Conservation (phyloP, 2,888 invertebrate species). For the Pseudococcus longispinus region DNA sequence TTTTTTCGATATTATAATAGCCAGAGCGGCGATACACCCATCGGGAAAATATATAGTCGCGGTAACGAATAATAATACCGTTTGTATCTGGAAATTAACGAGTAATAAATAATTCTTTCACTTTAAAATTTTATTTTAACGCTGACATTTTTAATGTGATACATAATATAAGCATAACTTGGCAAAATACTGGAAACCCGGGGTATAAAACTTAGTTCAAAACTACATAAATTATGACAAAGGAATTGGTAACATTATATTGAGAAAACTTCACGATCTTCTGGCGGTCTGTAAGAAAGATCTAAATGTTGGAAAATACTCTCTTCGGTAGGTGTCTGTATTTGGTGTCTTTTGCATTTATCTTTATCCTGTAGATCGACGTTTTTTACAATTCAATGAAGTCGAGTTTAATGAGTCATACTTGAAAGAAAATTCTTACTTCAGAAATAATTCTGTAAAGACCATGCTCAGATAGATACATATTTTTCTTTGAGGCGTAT, state of each 20-base stretch:
- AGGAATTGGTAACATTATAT: not conserved
- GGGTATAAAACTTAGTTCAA: not conserved
- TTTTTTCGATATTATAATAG: slow-evolving; percentile 62
- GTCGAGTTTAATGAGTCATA: not conserved
- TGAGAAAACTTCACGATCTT: slow-evolving; percentile 39
- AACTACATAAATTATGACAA: not conserved
- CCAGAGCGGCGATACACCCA: slow-evolving; percentile 61
- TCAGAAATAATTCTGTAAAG: not conserved
- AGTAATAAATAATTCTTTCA: slow-evolving; percentile 19
- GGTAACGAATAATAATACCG: slow-evolving; percentile 63
- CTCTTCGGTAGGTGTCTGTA: slow-evolving; percentile 39
- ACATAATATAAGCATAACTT: not conserved
- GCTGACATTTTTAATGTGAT: not conserved
- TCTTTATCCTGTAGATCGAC: not conserved
- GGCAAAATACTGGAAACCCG: not conserved
- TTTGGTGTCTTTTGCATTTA: not conserved
- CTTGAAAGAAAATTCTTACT: not conserved
- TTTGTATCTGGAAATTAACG: slow-evolving; percentile 61
- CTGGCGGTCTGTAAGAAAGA: slow-evolving; percentile 29
- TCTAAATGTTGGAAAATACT: slow-evolving; percentile 40
- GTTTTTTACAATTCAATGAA: not conserved
- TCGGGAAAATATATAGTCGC: slow-evolving; percentile 61
- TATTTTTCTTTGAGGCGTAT: slow-evolving; percentile 42
- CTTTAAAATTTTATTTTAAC: not conserved
- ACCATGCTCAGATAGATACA: slow-evolving; percentile 41